Evolutionary conservation across 2,888 invertebrate species (phyloP).

Genomic region (Fissipunctia ypsillon): DNA sequence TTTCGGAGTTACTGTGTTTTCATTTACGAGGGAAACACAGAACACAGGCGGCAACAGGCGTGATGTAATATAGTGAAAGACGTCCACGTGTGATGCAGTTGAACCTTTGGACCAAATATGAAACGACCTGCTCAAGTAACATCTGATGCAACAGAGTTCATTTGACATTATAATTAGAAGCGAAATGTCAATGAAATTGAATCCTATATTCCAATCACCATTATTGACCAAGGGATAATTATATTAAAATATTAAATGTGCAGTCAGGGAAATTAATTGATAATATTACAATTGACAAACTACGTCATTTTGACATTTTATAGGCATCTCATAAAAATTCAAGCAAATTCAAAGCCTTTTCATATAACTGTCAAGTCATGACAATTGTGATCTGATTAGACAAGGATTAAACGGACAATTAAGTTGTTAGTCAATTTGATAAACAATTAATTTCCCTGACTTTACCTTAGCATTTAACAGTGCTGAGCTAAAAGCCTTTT

Average conservation of each 20-base stretch:
- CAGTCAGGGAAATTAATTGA: background rate
- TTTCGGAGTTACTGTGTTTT: too few relatives aligned
- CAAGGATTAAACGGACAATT: background rate
- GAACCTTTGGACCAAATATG: constrained; percentile 22
- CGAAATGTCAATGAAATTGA: constrained; percentile 26
- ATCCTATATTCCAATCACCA: constrained; percentile 2
- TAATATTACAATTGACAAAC: background rate
- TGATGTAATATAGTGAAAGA: background rate
- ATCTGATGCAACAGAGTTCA: constrained; percentile 7
- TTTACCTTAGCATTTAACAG: too few relatives aligned
- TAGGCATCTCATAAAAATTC: background rate
- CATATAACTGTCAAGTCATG: too few relatives aligned
- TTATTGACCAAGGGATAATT: background rate
- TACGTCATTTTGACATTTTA: background rate
- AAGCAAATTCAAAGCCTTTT: background rate
- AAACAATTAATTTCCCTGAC: too few relatives aligned
- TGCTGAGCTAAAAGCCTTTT: too few relatives aligned
- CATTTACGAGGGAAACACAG: too few relatives aligned
- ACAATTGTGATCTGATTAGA: too few relatives aligned
- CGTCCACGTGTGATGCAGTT: background rate
- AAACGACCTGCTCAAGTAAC: background rate
- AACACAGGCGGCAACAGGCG: too few relatives aligned
- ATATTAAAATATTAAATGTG: background rate
- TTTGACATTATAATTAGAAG: constrained; percentile 10
- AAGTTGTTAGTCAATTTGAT: background rate